Conservation (phyloP, 1,140 invertebrate species). For the Sinonovacula constricta region DNA sequence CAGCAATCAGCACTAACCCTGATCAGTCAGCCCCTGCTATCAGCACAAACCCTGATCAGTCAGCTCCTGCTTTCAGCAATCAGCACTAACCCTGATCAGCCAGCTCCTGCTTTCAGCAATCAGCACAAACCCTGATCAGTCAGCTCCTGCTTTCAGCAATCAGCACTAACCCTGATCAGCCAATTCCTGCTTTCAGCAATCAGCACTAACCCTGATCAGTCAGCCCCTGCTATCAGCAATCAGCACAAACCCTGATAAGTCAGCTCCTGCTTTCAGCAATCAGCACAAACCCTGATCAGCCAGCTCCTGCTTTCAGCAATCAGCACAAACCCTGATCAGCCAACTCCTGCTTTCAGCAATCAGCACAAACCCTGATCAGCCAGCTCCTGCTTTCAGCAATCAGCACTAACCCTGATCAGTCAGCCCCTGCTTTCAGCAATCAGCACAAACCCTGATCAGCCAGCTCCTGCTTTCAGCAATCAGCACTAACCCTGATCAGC, state of each 20-base stretch:
- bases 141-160: not conserved
- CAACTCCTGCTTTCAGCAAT: not conserved
- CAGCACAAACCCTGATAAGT: not conserved
- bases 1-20: not conserved
- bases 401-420: not conserved
- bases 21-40: not conserved
- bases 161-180: not conserved
- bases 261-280: not conserved
- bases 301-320: not conserved
- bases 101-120: not conserved
- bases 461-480: not conserved
- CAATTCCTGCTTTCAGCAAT: not conserved
- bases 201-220: not conserved
- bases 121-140: not conserved
- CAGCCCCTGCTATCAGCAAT: not conserved
- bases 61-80: not conserved
- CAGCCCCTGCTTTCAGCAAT: not conserved
- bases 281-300: not conserved
- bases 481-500: not conserved
- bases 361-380: not conserved
- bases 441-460: not conserved
- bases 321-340: not conserved
- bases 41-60: not conserved
- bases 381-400: not conserved
- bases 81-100: not conserved